Conservation (phyloP, 2,888 invertebrate genomes). For the Microlaimidae sp. region DNA sequence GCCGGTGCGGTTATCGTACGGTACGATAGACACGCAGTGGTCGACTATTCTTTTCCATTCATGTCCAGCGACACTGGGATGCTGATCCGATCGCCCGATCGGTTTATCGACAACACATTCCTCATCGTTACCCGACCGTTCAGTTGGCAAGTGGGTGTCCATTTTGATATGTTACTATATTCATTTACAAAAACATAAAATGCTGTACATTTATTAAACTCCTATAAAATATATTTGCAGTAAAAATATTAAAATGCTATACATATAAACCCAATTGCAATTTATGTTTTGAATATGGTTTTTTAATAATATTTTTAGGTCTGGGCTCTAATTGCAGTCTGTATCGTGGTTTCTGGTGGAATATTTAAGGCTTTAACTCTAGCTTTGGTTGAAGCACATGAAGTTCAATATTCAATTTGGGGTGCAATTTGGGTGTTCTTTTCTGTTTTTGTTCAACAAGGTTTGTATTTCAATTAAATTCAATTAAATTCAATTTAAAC, state of each 20-base stretch:
- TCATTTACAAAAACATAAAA: not conserved
- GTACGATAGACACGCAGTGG: constrained; percentile 21
- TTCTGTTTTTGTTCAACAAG: constrained; percentile 27
- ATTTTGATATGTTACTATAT: not conserved
- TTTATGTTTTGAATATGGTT: no score
- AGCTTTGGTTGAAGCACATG: constrained; percentile 12
- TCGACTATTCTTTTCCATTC: constrained; percentile 33
- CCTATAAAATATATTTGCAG: not conserved
- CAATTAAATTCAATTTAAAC: no score
- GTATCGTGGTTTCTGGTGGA: constrained; percentile 24
- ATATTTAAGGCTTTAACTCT: constrained; percentile 20
- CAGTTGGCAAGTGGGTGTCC: constrained; percentile 28
- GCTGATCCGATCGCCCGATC: constrained; percentile 20
- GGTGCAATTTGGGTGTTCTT: constrained; percentile 26
- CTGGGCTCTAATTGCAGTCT: constrained; percentile 22
- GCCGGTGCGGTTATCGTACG: constrained; percentile 30
- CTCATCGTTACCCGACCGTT: constrained; percentile 27
- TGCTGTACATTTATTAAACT: constrained; percentile 1
- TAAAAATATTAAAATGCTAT: not conserved
- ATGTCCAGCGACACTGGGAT: constrained; percentile 24
- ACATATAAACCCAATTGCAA: no score
- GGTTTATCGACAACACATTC: constrained; percentile 22
- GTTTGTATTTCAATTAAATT: constrained; percentile 16
- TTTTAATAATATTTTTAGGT: constrained; percentile 11
- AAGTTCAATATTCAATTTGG: constrained; percentile 19